Base-by-base conservation (phyloP, 2,888 invertebrate genomes). In the Diogma glabrata region DNA sequence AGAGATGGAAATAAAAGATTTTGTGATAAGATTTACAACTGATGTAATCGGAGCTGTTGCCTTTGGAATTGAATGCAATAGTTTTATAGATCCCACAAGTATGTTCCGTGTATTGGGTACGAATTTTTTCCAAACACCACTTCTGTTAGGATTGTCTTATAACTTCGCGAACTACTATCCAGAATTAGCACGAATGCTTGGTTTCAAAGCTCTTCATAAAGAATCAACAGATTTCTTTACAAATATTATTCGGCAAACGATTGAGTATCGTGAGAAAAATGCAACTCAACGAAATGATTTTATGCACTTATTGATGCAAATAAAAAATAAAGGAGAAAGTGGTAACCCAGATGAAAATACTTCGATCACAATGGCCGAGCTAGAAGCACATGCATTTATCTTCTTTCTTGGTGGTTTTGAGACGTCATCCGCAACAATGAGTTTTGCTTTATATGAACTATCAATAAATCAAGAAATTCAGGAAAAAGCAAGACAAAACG, bases 221-320 rank as follows among this genome's bases (percentile, higher is more conserved):
- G 59, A 63, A 4, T 56, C 66, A 3, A 59, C 60, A 17, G 57
- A 67, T 5, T 79, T 77, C 57, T 78, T 78, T 50, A 63, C 67
- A 43, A 62, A 62, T 1, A 66, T 72, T 0, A 73, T 76, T 1
- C 67, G 61, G 4, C 68, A 73, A 3, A 74, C 74, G 2, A 66
- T 77, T 2, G 64, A 69, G 3, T 69, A 71, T 53, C 63, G 77
- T 12, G 71, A 72, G 57, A 63, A 63, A 22, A 71, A 74, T 56
- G 65, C 72, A 4, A 58, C 77, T 0, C 62, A 60, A 1, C 63
- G 75, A 28, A 74, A 75, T 51, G 79, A 78, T 61, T 78, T 79
- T 55, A 58, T 76, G 28, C 73, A 76, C 55, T 58, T 73, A 12
- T 56, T 76, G 30, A 66, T 75, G 24, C 19, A 20, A 20, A 69